These are phyloP conservation scores for Lasioglossum figueresi DNA, from an alignment of 2,888 invertebrate genomes.

Conservation along the genomic window DNA sequence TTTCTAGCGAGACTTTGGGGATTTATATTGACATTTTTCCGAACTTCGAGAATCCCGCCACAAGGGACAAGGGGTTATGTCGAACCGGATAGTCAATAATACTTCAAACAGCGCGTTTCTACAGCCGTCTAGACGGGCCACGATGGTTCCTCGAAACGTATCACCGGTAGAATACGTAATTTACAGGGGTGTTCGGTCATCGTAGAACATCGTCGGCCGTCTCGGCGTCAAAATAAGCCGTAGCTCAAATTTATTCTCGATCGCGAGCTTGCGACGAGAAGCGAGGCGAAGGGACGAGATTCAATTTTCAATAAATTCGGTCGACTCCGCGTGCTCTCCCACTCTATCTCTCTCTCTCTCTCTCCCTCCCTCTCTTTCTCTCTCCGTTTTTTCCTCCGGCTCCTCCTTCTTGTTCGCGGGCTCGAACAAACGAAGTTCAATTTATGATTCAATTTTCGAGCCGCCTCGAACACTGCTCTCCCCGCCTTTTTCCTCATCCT, in stretches of 20 bases:
- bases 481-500: neutral
- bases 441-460: conserved; percentile 68
- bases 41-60: neutral
- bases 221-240: conserved; percentile 22
- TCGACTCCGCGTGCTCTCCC: conserved; percentile 23
- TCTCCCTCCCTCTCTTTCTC: conserved; percentile 22
- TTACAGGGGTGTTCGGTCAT: neutral
- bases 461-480: neutral
- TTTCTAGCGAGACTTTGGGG: neutral
- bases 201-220: conserved; percentile 10
- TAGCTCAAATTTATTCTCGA: conserved; percentile 35
- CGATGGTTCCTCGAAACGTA: neutral
- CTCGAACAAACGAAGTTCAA: conserved; percentile 68
- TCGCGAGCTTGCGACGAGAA: conserved; percentile 1
- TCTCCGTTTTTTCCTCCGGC: conserved; percentile 20
- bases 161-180: conserved; percentile 27
- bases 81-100: neutral
- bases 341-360: conserved; percentile 8
- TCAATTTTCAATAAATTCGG: conserved; percentile 72
- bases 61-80: neutral
- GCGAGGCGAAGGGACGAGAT: conserved; percentile 36
- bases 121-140: neutral
- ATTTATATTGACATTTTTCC: neutral
- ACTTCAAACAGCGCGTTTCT: neutral
- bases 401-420: conserved; percentile 22